phyloP scores from a whole-genome alignment of 2,888 invertebrate genomes.

The Heliothis peltigera region DNA sequence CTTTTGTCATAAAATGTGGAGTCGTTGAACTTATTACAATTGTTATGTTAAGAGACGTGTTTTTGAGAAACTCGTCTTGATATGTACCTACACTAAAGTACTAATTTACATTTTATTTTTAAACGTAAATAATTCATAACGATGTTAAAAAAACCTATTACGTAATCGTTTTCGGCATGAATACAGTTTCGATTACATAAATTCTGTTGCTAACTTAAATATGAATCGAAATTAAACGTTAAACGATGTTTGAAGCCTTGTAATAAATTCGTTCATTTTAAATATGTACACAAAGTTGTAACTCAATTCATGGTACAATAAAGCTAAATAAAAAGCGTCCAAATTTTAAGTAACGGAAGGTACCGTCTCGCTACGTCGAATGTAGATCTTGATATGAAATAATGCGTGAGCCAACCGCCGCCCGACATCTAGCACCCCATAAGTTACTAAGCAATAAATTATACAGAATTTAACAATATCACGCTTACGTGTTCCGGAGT shows the following conservation, averaged over 20 bases:
- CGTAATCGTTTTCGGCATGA: conserved; percentile 24
- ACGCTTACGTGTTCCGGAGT: conserved; percentile 75
- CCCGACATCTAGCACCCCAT: conserved; percentile 67
- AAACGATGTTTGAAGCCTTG: conserved; percentile 10
- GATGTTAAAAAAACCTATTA: conserved; percentile 9
- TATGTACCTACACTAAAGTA: not conserved
- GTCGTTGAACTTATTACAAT: conserved; percentile 53
- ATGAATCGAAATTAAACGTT: conserved; percentile 21
- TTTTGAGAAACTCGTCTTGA: conserved; percentile 21
- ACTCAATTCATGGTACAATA: conserved; percentile 18
- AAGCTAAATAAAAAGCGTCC: conserved; percentile 18
- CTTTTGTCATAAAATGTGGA: conserved; percentile 34
- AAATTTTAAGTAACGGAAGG: conserved; percentile 34
- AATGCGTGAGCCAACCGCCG: conserved; percentile 58
- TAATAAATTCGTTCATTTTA: conserved; percentile 19
- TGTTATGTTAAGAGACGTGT: conserved; percentile 27
- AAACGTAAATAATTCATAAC: conserved; percentile 2
- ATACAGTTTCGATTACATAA: conserved; percentile 20
- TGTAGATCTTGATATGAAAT: conserved; percentile 61
- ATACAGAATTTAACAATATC: conserved; percentile 62
- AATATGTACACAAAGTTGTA: conserved; percentile 12
- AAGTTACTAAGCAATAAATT: conserved; percentile 65
- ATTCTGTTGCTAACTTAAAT: conserved; percentile 11
- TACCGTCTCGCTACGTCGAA: conserved; percentile 56
- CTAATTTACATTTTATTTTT: conserved; percentile 26